Evolutionary conservation across 2,888 invertebrate species (phyloP), one percentile per base, ranked within the genome.

Genomic region (Beris morrisii): DNA sequence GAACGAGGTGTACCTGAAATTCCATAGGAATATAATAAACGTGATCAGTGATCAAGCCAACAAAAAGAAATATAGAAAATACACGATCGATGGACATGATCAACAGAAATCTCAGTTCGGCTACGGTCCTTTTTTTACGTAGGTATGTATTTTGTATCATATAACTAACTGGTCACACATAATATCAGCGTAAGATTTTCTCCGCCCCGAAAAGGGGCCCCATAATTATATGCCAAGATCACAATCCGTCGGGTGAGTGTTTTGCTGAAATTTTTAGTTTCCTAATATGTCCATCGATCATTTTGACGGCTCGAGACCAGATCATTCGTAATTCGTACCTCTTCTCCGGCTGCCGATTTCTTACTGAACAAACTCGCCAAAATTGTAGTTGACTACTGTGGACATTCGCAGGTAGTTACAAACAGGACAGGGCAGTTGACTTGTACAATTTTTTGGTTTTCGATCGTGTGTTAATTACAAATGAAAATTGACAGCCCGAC

Each of bases 211-310:
- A 38, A 38, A 38, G 38, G 38, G 5, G 7, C 38, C 5, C 38
- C 38, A 38, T 38, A 38, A 5, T 7, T 38, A 38, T 5, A 38
- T 38, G 56, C 52, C 58, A 45, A 54, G 56, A 64, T 66, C 68
- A 65, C 48, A 57, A 66, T 68, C 64, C 58, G 58, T 32, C 66
- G 52, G 15, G 28, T 64, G 53, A 67, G 65, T 69, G 63, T 69
- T 67, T 69, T 67, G 69, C 69, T 69, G 69, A 69, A 69, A 69
- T 67, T 61, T 67, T 63, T 55, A 54, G 67, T 69, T 69, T 61
- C 69, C 63, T 69, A 69, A 69, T 69, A 69, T 65, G 64, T 65
- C 65, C 63, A 69, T 69, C 69, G 52, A 69, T 69, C 69, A 69
- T 58, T 57, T 59, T 66, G 69, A 69, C 66, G 63, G 66, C 56